Evolutionary conservation across 2,113 vertebrate genomes (phyloP), one percentile per base, ranked within the genome.

Genomic region (Nibea coibor): DNA sequence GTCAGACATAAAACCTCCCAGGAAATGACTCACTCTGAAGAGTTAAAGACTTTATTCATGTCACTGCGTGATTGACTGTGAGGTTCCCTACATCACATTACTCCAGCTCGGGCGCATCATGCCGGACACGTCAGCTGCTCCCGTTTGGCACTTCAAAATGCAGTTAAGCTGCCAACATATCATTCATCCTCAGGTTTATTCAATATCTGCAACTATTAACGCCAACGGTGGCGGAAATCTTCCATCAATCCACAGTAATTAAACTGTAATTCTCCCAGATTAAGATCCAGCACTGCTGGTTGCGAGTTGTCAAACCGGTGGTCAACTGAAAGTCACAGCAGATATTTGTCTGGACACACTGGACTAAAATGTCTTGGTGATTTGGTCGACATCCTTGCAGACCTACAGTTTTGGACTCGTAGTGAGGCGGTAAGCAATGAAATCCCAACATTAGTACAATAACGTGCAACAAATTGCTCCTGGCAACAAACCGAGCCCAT

Each of bases 391-490:
- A 26, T 35, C 24, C 6, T 24, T 19, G 51, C 39, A 35, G 75
- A 68, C 47, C 4, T 67, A 0, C 63, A 54, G 72, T 28, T 67
- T 39, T 47, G 54, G 15, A 5, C 62, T 22, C 5, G 1, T 10
- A 24, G 26, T 7, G 35, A 81, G 45, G 62, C 10, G 10, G 80
- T 75, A 77, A 81, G 75, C 83, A 65, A 75, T 67, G 64, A 87
- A 75, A 85, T 69, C 72, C 54, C 53, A 1, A 69, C 84, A 88
- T 87, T 71, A 87, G 78, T 65, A 16, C 75, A 57, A 81, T 70
- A 77, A 83, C 73, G 87, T 17, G 26, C 72, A 72, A 81, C 85
- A 88, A 83, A 91, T 87, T 85, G 87, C 86, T 80, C 62, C 82
- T 82, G 84, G 83, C 76, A 59, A 62, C 72, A 51, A 81, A 81